These are phyloP conservation scores for Donacobius atricapilla DNA, from an alignment of 2,113 vertebrate genomes.

Conservation along the genomic window DNA sequence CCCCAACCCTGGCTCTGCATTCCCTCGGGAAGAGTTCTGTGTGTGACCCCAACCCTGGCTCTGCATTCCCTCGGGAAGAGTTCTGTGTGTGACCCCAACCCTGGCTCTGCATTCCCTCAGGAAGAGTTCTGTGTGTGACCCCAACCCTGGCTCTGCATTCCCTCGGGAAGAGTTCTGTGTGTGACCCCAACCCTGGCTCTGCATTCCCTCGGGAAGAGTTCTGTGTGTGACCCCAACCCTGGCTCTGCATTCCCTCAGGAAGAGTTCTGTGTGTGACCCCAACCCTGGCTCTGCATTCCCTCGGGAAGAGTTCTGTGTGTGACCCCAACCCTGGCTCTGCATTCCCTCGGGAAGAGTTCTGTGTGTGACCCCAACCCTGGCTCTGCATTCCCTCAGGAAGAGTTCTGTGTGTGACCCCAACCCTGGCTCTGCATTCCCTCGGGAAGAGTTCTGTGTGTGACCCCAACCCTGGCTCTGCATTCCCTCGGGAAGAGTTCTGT, in stretches of 20 bases:
- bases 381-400: background rate
- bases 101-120: too few species aligned
- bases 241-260: too few species aligned
- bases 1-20: too few species aligned
- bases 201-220: background rate
- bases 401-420: slow-evolving; percentile 49
- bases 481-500: background rate
- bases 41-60: too few species aligned
- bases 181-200: slow-evolving; percentile 58
- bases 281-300: slow-evolving; percentile 17
- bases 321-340: background rate
- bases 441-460: background rate
- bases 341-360: too few species aligned
- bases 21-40: too few species aligned
- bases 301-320: too few species aligned
- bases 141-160: slow-evolving; percentile 39
- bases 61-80: background rate
- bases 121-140: background rate
- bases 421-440: background rate
- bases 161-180: background rate
- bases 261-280: slow-evolving; percentile 7
- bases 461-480: background rate
- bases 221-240: slow-evolving; percentile 59
- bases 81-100: background rate
- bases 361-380: too few species aligned